Evolutionary conservation across 1,140 invertebrate species (phyloP).

Genomic region (Drosophila dunni): DNA sequence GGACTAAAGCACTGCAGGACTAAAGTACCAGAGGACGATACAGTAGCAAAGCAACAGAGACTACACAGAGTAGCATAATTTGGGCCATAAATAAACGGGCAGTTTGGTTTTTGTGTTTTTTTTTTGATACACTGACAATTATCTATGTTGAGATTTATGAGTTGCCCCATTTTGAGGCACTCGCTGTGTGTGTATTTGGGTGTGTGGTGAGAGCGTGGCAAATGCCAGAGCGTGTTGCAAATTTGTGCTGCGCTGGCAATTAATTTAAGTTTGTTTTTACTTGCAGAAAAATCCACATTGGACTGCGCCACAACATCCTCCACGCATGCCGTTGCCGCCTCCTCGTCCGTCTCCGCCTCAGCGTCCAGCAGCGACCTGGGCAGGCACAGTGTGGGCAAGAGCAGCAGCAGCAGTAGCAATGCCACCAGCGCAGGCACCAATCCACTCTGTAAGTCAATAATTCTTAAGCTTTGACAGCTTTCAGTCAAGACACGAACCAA

Average conservation of each 20-base stretch:
- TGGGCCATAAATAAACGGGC: slow-evolving; percentile 75
- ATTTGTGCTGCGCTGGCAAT: slow-evolving; percentile 74
- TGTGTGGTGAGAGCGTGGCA: slow-evolving; percentile 36
- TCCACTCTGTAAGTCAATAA: slow-evolving; percentile 68
- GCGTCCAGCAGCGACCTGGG: slow-evolving; percentile 58
- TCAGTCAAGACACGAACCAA: slow-evolving; percentile 69
- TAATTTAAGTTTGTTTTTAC: slow-evolving; percentile 37
- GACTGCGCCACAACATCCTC: slow-evolving; percentile 76
- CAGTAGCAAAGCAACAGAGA: slow-evolving; percentile 16
- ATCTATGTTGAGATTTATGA: slow-evolving; percentile 80
- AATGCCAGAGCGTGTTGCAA: slow-evolving; percentile 70
- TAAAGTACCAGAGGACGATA: background rate
- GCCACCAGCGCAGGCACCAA: slow-evolving; percentile 47
- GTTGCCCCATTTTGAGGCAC: slow-evolving; percentile 32
- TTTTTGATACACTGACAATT: slow-evolving; percentile 59
- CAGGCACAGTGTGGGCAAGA: slow-evolving; percentile 68
- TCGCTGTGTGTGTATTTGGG: slow-evolving; percentile 6
- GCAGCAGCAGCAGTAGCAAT: slow-evolving; percentile 50
- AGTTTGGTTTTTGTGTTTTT: slow-evolving; percentile 24
- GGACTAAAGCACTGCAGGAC: background rate
- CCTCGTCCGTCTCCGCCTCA: slow-evolving; percentile 48
- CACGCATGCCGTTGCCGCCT: slow-evolving; percentile 56
- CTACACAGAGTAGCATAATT: slow-evolving; percentile 61
- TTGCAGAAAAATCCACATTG: slow-evolving; percentile 79
- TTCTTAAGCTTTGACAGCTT: slow-evolving; percentile 71